phyloP scores from a whole-genome alignment of 2,888 invertebrate genomes.

The Eupithecia centaureata region DNA sequence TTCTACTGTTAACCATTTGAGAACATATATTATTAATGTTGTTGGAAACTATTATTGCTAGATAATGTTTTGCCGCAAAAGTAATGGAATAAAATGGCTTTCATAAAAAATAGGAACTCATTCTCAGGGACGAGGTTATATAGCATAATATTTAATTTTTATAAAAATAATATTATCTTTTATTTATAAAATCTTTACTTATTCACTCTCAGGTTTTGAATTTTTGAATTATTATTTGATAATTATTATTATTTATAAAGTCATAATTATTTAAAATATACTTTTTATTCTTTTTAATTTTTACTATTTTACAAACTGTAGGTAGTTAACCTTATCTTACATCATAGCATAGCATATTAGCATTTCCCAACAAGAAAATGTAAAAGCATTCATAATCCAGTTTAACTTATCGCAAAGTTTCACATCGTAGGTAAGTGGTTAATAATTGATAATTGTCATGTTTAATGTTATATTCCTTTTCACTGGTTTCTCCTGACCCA shows the following conservation, averaged over 20 bases:
- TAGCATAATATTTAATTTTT: no score
- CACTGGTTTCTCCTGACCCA: slow-evolving; percentile 71
- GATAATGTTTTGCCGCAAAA: slow-evolving; percentile 9
- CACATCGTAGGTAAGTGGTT: slow-evolving; percentile 54
- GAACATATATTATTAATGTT: slow-evolving; percentile 18
- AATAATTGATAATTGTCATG: slow-evolving; percentile 75
- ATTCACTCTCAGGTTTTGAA: neutral
- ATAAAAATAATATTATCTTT: no score
- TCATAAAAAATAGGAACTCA: neutral
- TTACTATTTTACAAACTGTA: neutral
- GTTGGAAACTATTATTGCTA: slow-evolving; percentile 6
- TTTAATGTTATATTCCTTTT: slow-evolving; percentile 63
- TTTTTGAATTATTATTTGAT: no score
- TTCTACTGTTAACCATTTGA: slow-evolving; percentile 22
- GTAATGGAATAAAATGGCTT: neutral
- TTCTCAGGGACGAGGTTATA: neutral
- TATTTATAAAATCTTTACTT: no score
- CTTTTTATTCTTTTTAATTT: neutral
- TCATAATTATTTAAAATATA: no score
- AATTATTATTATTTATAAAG: no score
- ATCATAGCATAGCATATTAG: neutral
- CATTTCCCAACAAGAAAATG: slow-evolving; percentile 19
- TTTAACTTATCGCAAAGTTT: slow-evolving; percentile 59
- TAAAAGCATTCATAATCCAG: slow-evolving; percentile 49
- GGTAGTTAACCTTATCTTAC: no score